These are phyloP conservation scores for Rhyacophila evoluta DNA, from an alignment of 2,888 invertebrate genomes.

Conservation along the genomic window DNA sequence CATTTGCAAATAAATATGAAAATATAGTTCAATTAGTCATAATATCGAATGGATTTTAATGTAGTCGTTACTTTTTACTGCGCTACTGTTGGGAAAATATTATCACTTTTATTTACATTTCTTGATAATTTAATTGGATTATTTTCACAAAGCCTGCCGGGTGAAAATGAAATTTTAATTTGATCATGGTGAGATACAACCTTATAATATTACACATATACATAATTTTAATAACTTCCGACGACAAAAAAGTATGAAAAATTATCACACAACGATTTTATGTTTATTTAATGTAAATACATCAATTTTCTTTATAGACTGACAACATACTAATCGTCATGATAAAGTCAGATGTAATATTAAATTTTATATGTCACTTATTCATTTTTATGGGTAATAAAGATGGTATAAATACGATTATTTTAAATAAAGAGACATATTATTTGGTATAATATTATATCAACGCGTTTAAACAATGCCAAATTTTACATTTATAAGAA, in stretches of 20 bases:
- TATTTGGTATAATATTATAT: too few relatives aligned
- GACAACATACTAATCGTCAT: too few relatives aligned
- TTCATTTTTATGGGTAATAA: too few relatives aligned
- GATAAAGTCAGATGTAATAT: too few relatives aligned
- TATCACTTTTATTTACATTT: neutral
- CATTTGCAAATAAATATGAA: too few relatives aligned
- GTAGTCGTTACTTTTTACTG: neutral
- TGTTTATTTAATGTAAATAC: too few relatives aligned
- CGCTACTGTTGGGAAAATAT: neutral
- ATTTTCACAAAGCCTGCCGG: neutral
- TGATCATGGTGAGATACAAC: neutral
- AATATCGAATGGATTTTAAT: neutral
- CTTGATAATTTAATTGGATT: neutral
- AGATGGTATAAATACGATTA: too few relatives aligned
- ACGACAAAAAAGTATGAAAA: neutral
- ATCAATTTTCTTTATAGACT: too few relatives aligned
- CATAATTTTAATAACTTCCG: neutral
- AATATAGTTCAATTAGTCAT: neutral
- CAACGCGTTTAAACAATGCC: too few relatives aligned
- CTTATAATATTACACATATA: slow-evolving; percentile 1
- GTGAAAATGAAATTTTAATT: slow-evolving; percentile 10
- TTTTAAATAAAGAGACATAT: too few relatives aligned
- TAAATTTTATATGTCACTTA: too few relatives aligned
- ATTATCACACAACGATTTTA: neutral
- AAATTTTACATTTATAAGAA: too few relatives aligned